Percentiles rank a stretch among this genome's conserved stretches.
phyloP scores from a whole-genome alignment of 2,113 vertebrate genomes.

The Pao palembangensis region DNA sequence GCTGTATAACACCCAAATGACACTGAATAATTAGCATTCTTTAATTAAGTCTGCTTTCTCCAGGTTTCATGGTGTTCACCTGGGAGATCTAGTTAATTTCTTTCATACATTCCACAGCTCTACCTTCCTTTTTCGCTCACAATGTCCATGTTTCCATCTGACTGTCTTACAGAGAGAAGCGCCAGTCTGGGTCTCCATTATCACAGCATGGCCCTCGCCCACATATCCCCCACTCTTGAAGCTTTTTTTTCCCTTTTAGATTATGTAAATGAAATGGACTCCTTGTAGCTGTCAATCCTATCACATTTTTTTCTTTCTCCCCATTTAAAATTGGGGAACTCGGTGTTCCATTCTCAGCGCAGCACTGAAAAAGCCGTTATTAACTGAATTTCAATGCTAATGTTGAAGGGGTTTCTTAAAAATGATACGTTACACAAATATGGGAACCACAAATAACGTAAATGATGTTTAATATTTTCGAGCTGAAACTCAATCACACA shows the following conservation, averaged over 20 bases:
- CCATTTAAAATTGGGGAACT: slow-evolving; percentile 8
- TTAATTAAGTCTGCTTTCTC: not conserved
- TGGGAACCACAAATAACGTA: no score
- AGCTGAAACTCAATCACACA: no score
- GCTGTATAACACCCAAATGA: not conserved
- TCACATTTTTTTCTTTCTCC: slow-evolving; percentile 14
- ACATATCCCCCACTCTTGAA: slow-evolving; percentile 19
- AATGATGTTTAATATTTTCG: no score
- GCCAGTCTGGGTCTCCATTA: slow-evolving; percentile 36
- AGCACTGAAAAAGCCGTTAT: not conserved
- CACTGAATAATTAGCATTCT: not conserved
- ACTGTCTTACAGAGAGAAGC: slow-evolving; percentile 19
- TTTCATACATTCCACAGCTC: not conserved
- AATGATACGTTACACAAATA: no score
- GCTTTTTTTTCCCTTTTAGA: slow-evolving; percentile 22
- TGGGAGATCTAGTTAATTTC: not conserved
- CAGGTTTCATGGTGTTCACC: not conserved
- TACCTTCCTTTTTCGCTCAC: slow-evolving; percentile 6
- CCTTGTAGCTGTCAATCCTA: slow-evolving; percentile 38
- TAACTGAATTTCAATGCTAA: not conserved
- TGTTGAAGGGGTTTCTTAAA: not conserved
- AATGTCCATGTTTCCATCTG: slow-evolving; percentile 1
- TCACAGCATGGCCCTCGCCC: slow-evolving; percentile 45
- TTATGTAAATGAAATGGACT: slow-evolving; percentile 41
- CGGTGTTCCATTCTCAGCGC: slow-evolving; percentile 2